Conservation (phyloP, 2,113 vertebrate species). For the Ornithorhynchus anatinus region DNA sequence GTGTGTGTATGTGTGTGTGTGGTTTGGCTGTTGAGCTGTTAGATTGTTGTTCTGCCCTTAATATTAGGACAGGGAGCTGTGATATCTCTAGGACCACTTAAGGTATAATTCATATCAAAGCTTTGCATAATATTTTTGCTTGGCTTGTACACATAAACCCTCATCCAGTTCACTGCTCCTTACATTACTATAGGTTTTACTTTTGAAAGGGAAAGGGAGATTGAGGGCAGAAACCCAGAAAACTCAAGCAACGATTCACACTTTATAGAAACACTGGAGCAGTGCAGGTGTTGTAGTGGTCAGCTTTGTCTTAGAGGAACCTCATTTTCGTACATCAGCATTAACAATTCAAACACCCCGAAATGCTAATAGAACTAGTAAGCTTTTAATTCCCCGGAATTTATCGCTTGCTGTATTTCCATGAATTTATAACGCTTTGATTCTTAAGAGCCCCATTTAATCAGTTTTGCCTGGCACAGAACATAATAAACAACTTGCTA, state of each 20-base stretch:
- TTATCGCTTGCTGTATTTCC: slow-evolving; percentile 98
- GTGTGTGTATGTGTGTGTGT: too few species aligned
- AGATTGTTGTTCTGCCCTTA: too few species aligned
- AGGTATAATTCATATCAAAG: background rate
- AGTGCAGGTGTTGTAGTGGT: slow-evolving; percentile 74
- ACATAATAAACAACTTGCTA: slow-evolving; percentile 99
- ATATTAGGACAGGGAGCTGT: too few species aligned
- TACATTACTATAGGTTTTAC: slow-evolving; percentile 34
- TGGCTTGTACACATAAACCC: slow-evolving; percentile 33
- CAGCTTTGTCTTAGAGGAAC: slow-evolving; percentile 81
- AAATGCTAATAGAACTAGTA: slow-evolving; percentile 96
- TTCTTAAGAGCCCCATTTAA: slow-evolving; percentile 98
- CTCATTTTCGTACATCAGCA: slow-evolving; percentile 93
- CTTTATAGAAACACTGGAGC: slow-evolving; percentile 59
- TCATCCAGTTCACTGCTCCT: background rate
- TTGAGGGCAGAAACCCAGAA: background rate
- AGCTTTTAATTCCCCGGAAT: slow-evolving; percentile 99
- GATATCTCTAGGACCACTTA: background rate
- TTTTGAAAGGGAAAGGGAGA: slow-evolving; percentile 50
- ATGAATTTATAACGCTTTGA: slow-evolving; percentile 99
- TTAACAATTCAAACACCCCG: slow-evolving; percentile 96
- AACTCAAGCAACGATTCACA: slow-evolving; percentile 25
- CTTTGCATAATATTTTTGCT: background rate
- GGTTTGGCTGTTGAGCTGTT: slow-evolving; percentile 23
- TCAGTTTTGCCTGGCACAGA: slow-evolving; percentile 94